Percentiles rank a stretch among this genome's conserved stretches.
Conservation (phyloP, 2,888 invertebrate species). For the Ochropleura plecta region DNA sequence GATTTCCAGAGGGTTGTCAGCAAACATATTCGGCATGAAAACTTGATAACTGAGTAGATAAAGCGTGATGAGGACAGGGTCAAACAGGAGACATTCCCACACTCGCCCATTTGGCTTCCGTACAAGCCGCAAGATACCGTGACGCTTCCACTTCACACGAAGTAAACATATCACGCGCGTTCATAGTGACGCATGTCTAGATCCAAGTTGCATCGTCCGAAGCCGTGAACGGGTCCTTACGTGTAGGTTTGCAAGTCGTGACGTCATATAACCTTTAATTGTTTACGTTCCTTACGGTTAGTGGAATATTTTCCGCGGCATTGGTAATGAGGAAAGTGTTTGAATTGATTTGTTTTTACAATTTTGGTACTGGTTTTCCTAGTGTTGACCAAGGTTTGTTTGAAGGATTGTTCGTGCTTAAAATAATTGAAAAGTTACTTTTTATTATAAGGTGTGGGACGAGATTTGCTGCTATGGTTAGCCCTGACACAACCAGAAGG, state of each 20-base stretch:
- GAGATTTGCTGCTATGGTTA: neutral
- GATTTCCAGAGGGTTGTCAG: neutral
- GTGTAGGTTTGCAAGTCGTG: slow-evolving; percentile 2
- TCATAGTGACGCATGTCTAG: neutral
- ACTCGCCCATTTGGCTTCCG: neutral
- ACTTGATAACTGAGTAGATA: neutral
- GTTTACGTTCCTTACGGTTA: slow-evolving; percentile 5
- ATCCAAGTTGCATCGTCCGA: neutral
- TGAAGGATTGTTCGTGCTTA: slow-evolving; percentile 27
- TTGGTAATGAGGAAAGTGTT: slow-evolving; percentile 54
- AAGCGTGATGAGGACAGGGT: neutral
- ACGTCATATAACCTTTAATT: slow-evolving; percentile 34
- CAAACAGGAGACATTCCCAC: neutral
- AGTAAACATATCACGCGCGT: neutral
- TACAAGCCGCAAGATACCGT: neutral
- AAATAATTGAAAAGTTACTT: slow-evolving; percentile 8
- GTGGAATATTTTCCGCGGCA: slow-evolving; percentile 52
- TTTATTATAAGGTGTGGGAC: neutral
- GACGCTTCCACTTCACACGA: neutral
- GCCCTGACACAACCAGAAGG: neutral
- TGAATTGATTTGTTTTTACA: slow-evolving; percentile 31
- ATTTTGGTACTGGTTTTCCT: slow-evolving; percentile 31
- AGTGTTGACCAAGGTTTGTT: slow-evolving; percentile 33
- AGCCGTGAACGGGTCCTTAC: slow-evolving; percentile 18
- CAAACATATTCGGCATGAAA: neutral